Evolutionary conservation across 2,888 invertebrate genomes (phyloP), one percentile per base, ranked within the genome.

Genomic region (Tipula unca): DNA sequence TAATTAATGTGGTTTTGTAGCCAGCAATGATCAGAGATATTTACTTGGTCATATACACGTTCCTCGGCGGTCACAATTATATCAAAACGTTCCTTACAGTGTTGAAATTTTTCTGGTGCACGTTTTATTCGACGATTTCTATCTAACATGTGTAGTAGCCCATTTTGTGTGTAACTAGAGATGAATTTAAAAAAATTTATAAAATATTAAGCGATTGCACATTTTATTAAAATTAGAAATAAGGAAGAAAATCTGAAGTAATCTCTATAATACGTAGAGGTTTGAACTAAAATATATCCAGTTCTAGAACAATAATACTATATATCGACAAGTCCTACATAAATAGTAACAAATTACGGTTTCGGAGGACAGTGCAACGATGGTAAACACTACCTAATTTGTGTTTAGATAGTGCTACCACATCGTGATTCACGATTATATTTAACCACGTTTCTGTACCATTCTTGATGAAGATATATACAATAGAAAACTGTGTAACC

Each of bases 41-140:
- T 85, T 85, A 88, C 88, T 93, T 99, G 98, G 91, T 99, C 99
- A 90, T 99, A 99, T 0, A 99, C 99, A 88, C 99, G 92, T 90
- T 99, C 99, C 91, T 99, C 99, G 89, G 98, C 98, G 0, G 99
- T 98, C 88, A 99, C 95, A 86, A 99, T 94, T 86, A 99, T 95
- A 92, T 99, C 98, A 91, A 99, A 99, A 89, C 95, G 94, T 87
- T 99, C 98, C 87, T 93, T 93, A 87, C 95, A 95, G 10, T 94
- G 92, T 91, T 99, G 99, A 92, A 99, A 99, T 88, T 96, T 94
- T 91, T 99, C 98, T 1, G 99, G 99, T 86, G 94, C 94, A 36
- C 94, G 93, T 91, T 99, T 99, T 87, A 99, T 98, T 89, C 99
- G 93, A 87, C 98, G 92, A 91, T 99, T 99, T 88, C 99, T 93